Conservation (phyloP, 2,888 invertebrate species). For the Coleophora deauratella region DNA sequence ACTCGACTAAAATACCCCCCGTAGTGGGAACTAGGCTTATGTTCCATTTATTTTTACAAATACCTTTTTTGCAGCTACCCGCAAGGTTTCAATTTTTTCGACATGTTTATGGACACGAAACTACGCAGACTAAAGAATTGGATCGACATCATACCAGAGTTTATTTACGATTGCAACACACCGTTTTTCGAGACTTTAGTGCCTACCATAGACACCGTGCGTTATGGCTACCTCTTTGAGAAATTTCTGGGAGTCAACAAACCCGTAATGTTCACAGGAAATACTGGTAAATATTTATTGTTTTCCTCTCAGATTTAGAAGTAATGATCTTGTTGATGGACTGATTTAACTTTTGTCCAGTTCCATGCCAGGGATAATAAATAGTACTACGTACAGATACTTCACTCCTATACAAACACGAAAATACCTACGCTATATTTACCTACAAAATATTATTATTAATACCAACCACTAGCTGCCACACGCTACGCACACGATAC, state of each 20-base stretch:
- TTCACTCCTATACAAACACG: too few species aligned
- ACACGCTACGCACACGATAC: too few species aligned
- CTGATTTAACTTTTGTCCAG: too few species aligned
- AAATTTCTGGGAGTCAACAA: slow-evolving; percentile 80
- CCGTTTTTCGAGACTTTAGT: slow-evolving; percentile 94
- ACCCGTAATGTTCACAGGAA: slow-evolving; percentile 92
- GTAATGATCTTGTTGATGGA: too few species aligned
- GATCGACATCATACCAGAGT: slow-evolving; percentile 84
- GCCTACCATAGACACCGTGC: slow-evolving; percentile 92
- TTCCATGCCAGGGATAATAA: too few species aligned
- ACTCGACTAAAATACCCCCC: too few species aligned
- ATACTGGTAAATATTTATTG: slow-evolving; percentile 77
- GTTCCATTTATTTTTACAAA: background rate
- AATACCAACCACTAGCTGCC: too few species aligned
- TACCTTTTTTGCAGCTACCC: slow-evolving; percentile 74
- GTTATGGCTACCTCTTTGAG: slow-evolving; percentile 87
- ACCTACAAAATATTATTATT: too few species aligned
- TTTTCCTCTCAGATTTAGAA: too few species aligned
- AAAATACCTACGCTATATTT: too few species aligned
- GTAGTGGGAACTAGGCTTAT: too few species aligned
- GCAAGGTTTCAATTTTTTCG: slow-evolving; percentile 79
- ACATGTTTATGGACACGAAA: slow-evolving; percentile 82
- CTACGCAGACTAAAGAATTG: slow-evolving; percentile 82
- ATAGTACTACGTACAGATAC: too few species aligned
- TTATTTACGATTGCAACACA: slow-evolving; percentile 77